Base-by-base conservation (phyloP, 2,797 vertebrate genomes). In the Picus viridis region DNA sequence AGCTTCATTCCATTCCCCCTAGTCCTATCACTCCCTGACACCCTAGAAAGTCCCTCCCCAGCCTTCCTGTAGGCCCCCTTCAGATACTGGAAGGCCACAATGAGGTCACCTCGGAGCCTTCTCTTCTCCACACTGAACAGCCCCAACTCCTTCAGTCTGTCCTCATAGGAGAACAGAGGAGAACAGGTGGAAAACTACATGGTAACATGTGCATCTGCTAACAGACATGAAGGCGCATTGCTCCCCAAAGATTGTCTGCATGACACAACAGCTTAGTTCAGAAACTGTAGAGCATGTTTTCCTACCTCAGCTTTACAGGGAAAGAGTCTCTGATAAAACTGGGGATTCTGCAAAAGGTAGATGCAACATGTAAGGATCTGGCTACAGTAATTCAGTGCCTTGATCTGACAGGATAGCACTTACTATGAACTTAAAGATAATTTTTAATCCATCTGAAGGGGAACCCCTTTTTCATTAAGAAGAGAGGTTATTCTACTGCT, bases 241-340 rank as follows among this genome's bases (percentile, higher is more conserved):
- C 0, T 49, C 17, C 36, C 27, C 13, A 29, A 0, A 0, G 26
- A 45, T 2, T 12, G 26, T 43, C 58, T 67, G 43, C 12, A 13
- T 5, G 34, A 72, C 19, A 41, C 18, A 9, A 26, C 1, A 4
- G 11, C n/a, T 74, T 51, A 30, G 24, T 29, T 75, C 73, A 88
- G 32, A 39, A n/a, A 47, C 26, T 11, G 4, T 2, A 63, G 26
- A 61, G 43, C 6, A 1, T 1, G 0, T 34, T 91, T 10, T 83
- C 45, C 47, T 27, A 34, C 34, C 29, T 29, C 12, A 59, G 29
- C n/a, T 20, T 56, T 13, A 61, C 19, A 36, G 4, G 20, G 8
- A 81, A 86, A 56, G 1, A 4, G 18, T 41, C 45, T 67, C 70
- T 34, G n/a, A 67, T 9, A n/a, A 34, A 84, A 78, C 12, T 9